Conservation (phyloP, 2,113 vertebrate genomes). For the Phalacrocorax aristotelis region DNA sequence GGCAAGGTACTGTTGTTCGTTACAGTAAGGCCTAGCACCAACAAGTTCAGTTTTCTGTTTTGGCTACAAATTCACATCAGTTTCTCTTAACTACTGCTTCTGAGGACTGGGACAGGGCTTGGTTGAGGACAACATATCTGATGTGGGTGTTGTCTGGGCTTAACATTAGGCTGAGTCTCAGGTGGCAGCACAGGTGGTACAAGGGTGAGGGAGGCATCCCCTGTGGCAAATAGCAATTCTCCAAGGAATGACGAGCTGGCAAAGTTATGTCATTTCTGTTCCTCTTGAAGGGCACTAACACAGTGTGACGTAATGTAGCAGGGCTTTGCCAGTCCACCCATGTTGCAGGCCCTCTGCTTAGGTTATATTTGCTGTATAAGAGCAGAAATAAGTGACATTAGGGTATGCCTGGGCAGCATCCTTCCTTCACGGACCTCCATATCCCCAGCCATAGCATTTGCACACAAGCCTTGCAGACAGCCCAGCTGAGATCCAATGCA, state of each 20-base stretch:
- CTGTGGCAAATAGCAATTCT: not conserved
- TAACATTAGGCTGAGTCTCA: not conserved
- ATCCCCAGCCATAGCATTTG: not conserved
- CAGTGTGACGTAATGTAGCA: not conserved
- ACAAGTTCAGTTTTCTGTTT: not conserved
- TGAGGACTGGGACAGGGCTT: not conserved
- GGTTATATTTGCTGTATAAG: not conserved
- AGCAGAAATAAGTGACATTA: not conserved
- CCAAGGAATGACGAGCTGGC: not conserved
- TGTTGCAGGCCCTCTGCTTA: not conserved
- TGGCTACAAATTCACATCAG: not conserved
- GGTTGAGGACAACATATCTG: not conserved
- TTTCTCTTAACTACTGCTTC: not conserved
- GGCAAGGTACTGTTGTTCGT: not conserved
- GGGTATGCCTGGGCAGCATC: not conserved
- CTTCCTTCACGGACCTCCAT: not conserved
- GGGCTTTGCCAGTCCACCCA: not conserved
- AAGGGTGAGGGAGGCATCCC: not conserved
- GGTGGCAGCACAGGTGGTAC: fast-evolving
- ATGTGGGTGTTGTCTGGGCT: not conserved
- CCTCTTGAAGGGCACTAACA: not conserved
- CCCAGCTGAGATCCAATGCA: not conserved
- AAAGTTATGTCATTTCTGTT: not conserved
- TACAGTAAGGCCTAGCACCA: not conserved
- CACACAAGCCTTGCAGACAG: not conserved